Conservation (phyloP, 23 tunicate species). For the Phallusia fumigata region DNA sequence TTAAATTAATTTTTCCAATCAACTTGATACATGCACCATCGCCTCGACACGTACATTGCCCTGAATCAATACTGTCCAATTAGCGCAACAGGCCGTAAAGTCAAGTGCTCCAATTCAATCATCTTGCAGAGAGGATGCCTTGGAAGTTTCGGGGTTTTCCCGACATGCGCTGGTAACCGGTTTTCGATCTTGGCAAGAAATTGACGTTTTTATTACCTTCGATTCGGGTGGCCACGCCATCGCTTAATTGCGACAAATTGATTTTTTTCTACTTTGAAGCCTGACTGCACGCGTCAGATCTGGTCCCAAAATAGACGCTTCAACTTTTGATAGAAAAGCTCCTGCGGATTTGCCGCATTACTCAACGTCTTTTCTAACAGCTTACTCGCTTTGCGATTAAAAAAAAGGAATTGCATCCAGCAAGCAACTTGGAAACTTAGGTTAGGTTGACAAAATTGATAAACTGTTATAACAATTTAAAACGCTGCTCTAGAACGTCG, state of each 20-base stretch:
- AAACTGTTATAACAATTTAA: too few species aligned
- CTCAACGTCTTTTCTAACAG: too few species aligned
- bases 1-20: neutral
- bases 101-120: too few species aligned
- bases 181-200: neutral
- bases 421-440: too few species aligned
- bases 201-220: conserved; percentile 3
- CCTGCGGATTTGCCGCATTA: too few species aligned
- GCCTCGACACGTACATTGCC: neutral
- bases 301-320: too few species aligned
- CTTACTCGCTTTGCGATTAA: too few species aligned
- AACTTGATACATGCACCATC: neutral
- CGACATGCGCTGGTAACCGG: neutral
- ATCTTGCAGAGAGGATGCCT: neutral
- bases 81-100: neutral
- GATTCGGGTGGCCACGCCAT: neutral
- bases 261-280: neutral
- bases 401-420: too few species aligned
- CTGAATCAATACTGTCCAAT: neutral
- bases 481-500: too few species aligned
- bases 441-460: too few species aligned
- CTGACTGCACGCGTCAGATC: too few species aligned
- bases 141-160: neutral
- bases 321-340: too few species aligned
- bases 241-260: conserved; percentile 2